These are phyloP conservation scores for Proterorhinus semilunaris DNA, from an alignment of 2,113 vertebrate genomes.

Conservation along the genomic window DNA sequence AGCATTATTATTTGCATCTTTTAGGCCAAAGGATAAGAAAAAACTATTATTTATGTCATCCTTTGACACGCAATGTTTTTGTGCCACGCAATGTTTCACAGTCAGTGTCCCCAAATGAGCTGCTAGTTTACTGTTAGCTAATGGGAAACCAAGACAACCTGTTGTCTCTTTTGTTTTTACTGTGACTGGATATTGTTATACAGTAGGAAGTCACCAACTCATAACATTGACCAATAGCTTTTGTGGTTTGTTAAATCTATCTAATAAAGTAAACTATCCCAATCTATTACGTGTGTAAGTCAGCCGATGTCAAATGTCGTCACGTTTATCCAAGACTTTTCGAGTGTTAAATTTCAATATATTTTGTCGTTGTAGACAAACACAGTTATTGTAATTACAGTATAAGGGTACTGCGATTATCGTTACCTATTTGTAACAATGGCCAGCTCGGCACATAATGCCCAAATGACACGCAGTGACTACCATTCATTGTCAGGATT, in stretches of 20 bases:
- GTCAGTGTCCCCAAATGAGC: too few relatives aligned
- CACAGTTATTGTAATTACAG: too few relatives aligned
- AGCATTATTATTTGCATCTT: neutral
- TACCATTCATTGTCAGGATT: too few relatives aligned
- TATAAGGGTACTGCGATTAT: neutral
- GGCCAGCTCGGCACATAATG: neutral
- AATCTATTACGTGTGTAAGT: neutral
- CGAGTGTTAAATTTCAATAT: too few relatives aligned
- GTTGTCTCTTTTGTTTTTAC: conserved; percentile 41
- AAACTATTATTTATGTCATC: neutral
- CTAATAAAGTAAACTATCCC: neutral
- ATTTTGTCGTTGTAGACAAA: too few relatives aligned
- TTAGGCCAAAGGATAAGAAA: conserved; percentile 3
- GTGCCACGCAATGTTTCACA: too few relatives aligned
- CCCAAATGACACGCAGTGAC: neutral
- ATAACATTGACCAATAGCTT: neutral
- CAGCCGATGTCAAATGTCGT: conserved; percentile 30
- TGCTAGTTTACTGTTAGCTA: conserved; percentile 13
- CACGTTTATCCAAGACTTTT: too few relatives aligned
- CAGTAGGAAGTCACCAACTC: neutral
- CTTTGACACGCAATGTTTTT: neutral
- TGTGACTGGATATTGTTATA: neutral
- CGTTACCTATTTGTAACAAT: neutral
- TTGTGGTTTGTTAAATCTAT: neutral
- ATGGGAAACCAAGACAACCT: conserved; percentile 40